These are phyloP conservation scores for Erpetoichthys calabaricus DNA, from an alignment of 2,797 vertebrate genomes.

Conservation along the genomic window DNA sequence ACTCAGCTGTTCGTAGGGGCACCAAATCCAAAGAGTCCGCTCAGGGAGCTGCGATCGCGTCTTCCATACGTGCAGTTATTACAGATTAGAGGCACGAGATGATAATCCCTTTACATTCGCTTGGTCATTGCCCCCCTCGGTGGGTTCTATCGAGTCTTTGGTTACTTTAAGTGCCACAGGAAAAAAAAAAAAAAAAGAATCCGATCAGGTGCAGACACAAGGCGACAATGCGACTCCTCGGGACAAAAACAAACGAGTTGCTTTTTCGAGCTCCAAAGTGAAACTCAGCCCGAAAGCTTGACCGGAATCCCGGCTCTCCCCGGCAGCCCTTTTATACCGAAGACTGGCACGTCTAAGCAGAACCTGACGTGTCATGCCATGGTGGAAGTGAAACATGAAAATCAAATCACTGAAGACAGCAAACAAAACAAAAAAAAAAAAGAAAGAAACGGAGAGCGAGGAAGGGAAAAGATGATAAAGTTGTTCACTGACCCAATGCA, in stretches of 20 bases:
- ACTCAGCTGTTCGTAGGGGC: not conserved
- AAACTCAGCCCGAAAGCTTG: conserved; percentile 12
- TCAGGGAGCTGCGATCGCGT: not conserved
- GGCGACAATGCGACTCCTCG: conserved; percentile 11
- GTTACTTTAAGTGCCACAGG: conserved; percentile 17
- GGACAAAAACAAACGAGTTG: conserved; percentile 11
- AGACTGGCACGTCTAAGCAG: conserved; percentile 18
- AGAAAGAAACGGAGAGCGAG: conserved; percentile 15
- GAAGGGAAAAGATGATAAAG: conserved; percentile 9
- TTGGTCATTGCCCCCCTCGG: conserved; percentile 11
- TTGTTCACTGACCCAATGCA: conserved; percentile 9
- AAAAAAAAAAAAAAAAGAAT: not conserved
- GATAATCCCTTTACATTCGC: conserved; percentile 17
- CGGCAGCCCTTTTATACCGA: conserved; percentile 12
- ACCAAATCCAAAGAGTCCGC: conserved; percentile 8
- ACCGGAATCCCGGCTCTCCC: conserved; percentile 24
- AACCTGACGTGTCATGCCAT: conserved; percentile 23
- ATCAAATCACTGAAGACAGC: conserved; percentile 14
- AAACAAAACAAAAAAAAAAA: conserved; percentile 13
- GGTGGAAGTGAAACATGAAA: conserved; percentile 18
- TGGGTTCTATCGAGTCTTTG: conserved; percentile 21
- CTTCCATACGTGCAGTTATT: conserved; percentile 2
- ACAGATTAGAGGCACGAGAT: conserved; percentile 6
- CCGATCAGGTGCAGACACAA: conserved; percentile 5
- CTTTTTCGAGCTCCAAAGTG: conserved; percentile 13